A percentile compares a stretch with the other conserved stretches of the same genome.
phyloP scores from a whole-genome alignment of 2,888 invertebrate species.

The Pterobdella sp. region DNA sequence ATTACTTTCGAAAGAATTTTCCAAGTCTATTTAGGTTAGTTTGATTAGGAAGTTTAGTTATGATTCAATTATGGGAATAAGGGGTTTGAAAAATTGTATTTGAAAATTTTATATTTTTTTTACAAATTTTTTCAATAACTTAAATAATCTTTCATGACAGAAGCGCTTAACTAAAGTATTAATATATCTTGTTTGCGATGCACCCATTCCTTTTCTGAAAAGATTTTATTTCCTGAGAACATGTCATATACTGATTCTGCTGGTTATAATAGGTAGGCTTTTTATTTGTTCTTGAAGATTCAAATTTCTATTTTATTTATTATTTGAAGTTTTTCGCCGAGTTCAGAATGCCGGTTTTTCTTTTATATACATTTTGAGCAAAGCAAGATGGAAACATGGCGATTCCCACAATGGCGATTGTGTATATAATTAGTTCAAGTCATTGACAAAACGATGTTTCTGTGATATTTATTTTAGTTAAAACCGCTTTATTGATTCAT shows the following conservation, averaged over 20 bases:
- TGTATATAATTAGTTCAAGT: background rate
- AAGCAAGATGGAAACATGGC: slow-evolving; percentile 13
- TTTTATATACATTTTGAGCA: background rate
- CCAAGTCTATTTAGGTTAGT: too few relatives aligned
- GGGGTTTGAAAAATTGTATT: too few relatives aligned
- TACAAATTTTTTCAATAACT: too few relatives aligned
- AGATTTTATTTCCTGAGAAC: slow-evolving; percentile 17
- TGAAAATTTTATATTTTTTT: too few relatives aligned
- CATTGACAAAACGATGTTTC: background rate
- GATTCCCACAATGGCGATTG: slow-evolving; percentile 13
- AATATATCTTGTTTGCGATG: background rate
- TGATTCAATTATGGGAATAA: too few relatives aligned
- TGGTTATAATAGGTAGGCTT: slow-evolving; percentile 28
- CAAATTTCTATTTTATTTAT: background rate
- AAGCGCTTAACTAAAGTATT: background rate
- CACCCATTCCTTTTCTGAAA: slow-evolving; percentile 6
- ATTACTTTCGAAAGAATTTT: too few relatives aligned
- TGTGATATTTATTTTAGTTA: background rate
- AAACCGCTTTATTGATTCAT: background rate
- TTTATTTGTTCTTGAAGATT: background rate
- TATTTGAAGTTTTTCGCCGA: background rate
- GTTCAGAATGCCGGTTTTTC: background rate
- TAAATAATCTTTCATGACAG: too few relatives aligned
- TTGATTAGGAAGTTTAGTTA: too few relatives aligned
- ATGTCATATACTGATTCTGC: slow-evolving; percentile 31